phyloP scores from a whole-genome alignment of 1,140 invertebrate genomes.

The Uloborus diversus region DNA sequence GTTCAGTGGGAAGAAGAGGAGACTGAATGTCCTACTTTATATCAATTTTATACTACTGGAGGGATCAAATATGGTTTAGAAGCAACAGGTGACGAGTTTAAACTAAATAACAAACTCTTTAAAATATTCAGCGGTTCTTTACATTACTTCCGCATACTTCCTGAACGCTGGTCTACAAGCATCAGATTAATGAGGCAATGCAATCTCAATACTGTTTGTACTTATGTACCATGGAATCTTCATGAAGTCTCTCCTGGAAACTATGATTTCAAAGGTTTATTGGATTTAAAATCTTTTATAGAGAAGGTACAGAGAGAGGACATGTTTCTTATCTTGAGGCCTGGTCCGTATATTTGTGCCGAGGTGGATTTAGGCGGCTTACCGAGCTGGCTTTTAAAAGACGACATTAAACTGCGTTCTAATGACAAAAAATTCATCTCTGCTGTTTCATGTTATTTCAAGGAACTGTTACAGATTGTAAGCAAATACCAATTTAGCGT shows the following conservation, averaged over 20 bases:
- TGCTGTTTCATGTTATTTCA: conserved; percentile 63
- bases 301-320: conserved; percentile 65
- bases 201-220: conserved; percentile 69
- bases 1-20: too few relatives aligned
- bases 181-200: conserved; percentile 66
- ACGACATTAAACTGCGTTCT: conserved; percentile 53
- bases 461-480: conserved; percentile 62
- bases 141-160: conserved; percentile 68
- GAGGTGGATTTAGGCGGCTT: conserved; percentile 69
- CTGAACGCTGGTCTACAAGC: conserved; percentile 67
- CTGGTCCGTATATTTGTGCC: conserved; percentile 69
- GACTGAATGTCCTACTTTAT: too few relatives aligned
- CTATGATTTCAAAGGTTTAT: conserved; percentile 47
- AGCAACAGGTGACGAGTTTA: conserved; percentile 63
- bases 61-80: conserved; percentile 34
- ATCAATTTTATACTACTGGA: conserved; percentile 21
- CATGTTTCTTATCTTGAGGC: conserved; percentile 67
- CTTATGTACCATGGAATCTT: conserved; percentile 69
- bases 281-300: conserved; percentile 66
- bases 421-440: conserved; percentile 60
- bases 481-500: conserved; percentile 62
- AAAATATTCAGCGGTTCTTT: conserved; percentile 69
- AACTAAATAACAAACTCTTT: conserved; percentile 68
- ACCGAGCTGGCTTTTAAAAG: conserved; percentile 63
- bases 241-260: conserved; percentile 65